Evolutionary conservation across 2,888 invertebrate genomes (phyloP), one percentile per base, ranked within the genome.

Genomic region (Mactromeris polynyma): DNA sequence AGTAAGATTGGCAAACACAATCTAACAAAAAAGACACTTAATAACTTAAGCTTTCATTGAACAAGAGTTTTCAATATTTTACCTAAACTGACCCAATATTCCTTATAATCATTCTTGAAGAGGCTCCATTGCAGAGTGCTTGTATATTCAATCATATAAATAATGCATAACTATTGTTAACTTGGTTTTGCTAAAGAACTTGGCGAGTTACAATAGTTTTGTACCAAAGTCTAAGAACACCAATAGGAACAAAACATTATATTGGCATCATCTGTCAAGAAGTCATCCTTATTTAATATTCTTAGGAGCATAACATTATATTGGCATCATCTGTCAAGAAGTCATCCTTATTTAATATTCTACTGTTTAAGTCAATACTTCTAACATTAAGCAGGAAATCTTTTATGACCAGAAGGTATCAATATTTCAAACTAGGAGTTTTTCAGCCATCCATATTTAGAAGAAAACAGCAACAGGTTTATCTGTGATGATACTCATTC

Each of bases 251-350:
- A 46, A 4, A 46, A 11, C 46, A 73, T 73, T 17, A 3, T 36
- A 36, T 36, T 73, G 36, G 36, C 36, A 73, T 73, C 73, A 73
- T 31, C 73, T 73, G 36, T 73, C 73, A 73, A 33, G 73, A 73
- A 73, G 26, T 73, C 73, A 73, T 73, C 36, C 36, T 73, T 73
- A 73, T 11, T 73, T 73, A 73, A 73, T 73, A 73, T 73, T 73
- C 73, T 26, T n/a, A 7, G 46, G 46, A 46, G 17, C 14, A 46
- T 1, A 46, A 11, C 46, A 73, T 73, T 17, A 3, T 36, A 36
- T 36, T 73, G 36, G 36, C 36, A 73, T 73, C 73, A 73, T 31
- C 73, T 73, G 36, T 73, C 73, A 73, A 33, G 73, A 73, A 73
- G 26, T 73, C 73, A 73, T 73, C 36, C 36, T 73, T 73, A 73